Base-by-base conservation (phyloP, 64 coral and sea anemone genomes). In the Montipora efflorescens region DNA sequence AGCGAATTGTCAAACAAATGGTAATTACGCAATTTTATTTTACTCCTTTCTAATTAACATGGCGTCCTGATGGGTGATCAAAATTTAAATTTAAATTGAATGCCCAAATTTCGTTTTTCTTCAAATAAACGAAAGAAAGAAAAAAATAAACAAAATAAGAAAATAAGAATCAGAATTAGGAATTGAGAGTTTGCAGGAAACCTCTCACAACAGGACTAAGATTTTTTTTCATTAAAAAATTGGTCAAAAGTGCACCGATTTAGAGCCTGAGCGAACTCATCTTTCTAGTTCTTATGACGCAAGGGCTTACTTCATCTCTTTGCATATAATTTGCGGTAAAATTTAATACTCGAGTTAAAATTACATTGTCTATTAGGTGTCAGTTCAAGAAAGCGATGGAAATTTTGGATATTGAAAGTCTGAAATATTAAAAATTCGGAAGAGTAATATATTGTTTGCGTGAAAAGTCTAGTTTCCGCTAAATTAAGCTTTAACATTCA, bases 21-120 rank as follows among this genome's bases (percentile, higher is more conserved):
- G 66, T 49, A 71, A 86, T 86, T 48, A 86, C 46, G 66, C 16
- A 70, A 86, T 86, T 86, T 57, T 71, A 86, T 19, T 86, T 86
- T 5, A 8, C 66, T 14, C 82, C 15, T 86, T 72, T 70, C 82
- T 72, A 47, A 86, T 86, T 86, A 86, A 86, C 44, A 45, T n/a
- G 7, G 45, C 44, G 47, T 4, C 82, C 23, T 66, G 13, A 72
- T 66, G 82, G 66, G 82, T 70, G 64, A 86, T 86, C 44, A 70
- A 86, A 71, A 69, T 71, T 67, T 2, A 62, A 84, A 48, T 67
- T 67, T 86, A 71, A 86, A 86, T 50, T 12, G 64, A 51, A 9
- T 19, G 10, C 43, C 36, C 45, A 20, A 22, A 47, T 50, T 51
- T 71, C 19, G 7, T n/a, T 52, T 61, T 71, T 71, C 68, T 5